Evolutionary conservation across 2,113 vertebrate genomes (phyloP).

Genomic region (Urocynchramus pylzowi): DNA sequence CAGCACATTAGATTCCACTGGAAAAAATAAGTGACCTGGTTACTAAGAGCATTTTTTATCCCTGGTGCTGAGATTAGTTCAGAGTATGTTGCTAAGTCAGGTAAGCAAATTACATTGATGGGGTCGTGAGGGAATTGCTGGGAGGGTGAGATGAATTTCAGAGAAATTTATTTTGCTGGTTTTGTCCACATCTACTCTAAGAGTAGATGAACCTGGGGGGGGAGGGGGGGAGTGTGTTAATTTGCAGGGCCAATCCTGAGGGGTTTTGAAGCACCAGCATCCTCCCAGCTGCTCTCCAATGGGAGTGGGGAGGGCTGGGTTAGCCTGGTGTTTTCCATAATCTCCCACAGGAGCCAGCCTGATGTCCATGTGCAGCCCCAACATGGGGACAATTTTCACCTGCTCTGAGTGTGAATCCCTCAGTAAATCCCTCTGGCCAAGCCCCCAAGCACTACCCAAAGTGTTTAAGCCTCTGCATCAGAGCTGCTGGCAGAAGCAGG

Average conservation of each 20-base stretch:
- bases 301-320: not conserved
- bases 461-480: not conserved
- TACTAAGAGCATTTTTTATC: not conserved
- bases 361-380: not conserved
- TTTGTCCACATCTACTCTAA: not conserved
- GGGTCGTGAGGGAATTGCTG: not conserved
- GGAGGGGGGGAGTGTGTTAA: not conserved
- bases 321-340: not conserved
- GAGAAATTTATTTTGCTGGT: not conserved
- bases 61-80: not conserved
- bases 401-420: not conserved
- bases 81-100: not conserved
- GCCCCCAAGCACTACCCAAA: accelerated
- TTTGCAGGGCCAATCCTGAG: not conserved
- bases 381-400: not conserved
- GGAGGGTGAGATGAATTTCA: not conserved
- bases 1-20: not conserved
- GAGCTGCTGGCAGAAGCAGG: not conserved
- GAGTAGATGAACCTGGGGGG: not conserved
- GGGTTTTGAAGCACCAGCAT: not conserved
- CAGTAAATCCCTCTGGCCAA: not conserved
- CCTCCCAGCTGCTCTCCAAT: not conserved
- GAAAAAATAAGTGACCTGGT: constrained; percentile 21
- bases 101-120: not conserved
- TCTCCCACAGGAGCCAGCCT: not conserved